phyloP scores from a whole-genome alignment of 2,888 invertebrate genomes.

The Drosophila meridiana region DNA sequence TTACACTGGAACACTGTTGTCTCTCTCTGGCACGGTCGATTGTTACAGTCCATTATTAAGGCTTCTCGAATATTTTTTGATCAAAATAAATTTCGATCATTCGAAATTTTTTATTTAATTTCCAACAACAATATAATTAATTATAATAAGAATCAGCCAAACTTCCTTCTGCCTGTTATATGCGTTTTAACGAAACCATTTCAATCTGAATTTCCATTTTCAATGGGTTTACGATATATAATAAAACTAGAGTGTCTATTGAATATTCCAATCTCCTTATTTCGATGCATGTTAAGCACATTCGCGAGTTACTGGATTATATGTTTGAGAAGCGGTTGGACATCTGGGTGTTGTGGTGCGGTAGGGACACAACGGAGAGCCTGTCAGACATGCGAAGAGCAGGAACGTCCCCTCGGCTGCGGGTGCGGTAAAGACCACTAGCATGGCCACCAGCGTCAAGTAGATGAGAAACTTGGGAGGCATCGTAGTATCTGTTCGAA shows the following conservation, averaged over 20 bases:
- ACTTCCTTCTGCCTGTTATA: background rate
- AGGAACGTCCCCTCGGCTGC: slow-evolving; percentile 24
- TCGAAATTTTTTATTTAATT: slow-evolving; percentile 1
- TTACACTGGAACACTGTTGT: too few species aligned
- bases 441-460: slow-evolving; percentile 14
- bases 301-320: slow-evolving; percentile 5
- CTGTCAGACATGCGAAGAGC: slow-evolving; percentile 10
- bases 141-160: background rate
- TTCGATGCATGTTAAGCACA: slow-evolving; percentile 6
- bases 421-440: slow-evolving; percentile 19
- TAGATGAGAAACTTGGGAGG: slow-evolving; percentile 19
- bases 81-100: background rate
- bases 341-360: slow-evolving; percentile 23
- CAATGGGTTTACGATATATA: too few species aligned
- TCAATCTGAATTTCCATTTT: too few species aligned
- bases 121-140: background rate
- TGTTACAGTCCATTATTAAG: too few species aligned
- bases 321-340: background rate
- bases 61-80: too few species aligned
- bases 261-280: background rate
- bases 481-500: slow-evolving; percentile 2
- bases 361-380: slow-evolving; percentile 15
- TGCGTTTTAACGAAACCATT: background rate
- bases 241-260: background rate
- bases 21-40: too few species aligned